Conservation (phyloP, 2,888 invertebrate species). For the Ectemnius cavifrons region DNA sequence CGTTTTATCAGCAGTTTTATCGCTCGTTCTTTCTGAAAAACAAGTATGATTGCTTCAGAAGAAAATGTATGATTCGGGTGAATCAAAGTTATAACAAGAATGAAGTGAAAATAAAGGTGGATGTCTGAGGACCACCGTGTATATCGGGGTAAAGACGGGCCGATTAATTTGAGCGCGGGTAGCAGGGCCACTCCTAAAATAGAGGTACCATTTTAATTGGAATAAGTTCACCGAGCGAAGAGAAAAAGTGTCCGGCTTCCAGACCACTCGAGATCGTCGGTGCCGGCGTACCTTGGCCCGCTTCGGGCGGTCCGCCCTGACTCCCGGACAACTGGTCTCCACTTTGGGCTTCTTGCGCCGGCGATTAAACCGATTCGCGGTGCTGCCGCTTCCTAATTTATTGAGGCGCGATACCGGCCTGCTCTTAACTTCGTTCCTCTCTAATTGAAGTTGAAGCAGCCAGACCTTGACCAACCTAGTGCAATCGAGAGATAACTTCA, state of each 20-base stretch:
- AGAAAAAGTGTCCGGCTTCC: constrained; percentile 38
- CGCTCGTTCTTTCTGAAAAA: too few relatives aligned
- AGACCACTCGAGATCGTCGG: constrained; percentile 20
- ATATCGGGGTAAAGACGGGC: constrained; percentile 1
- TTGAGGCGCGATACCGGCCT: constrained; percentile 56
- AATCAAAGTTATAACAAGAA: too few relatives aligned
- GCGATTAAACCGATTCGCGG: constrained; percentile 59
- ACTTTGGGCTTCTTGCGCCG: constrained; percentile 59
- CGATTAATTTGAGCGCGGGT: constrained; percentile 42
- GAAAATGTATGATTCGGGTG: too few relatives aligned
- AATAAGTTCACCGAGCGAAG: constrained; percentile 56
- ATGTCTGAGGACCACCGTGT: too few relatives aligned
- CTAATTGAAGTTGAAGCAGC: constrained; percentile 35
- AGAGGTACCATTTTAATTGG: constrained; percentile 69
- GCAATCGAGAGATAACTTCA: constrained; percentile 41
- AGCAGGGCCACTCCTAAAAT: constrained; percentile 53
- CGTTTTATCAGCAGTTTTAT: too few relatives aligned
- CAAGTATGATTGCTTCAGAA: too few relatives aligned
- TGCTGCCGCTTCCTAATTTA: constrained; percentile 62
- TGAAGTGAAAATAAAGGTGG: too few relatives aligned
- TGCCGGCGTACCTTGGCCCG: constrained; percentile 51
- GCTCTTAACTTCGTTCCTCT: constrained; percentile 38
- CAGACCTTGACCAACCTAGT: background rate
- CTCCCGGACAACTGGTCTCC: constrained; percentile 45
- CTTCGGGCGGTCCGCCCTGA: constrained; percentile 49